Evolutionary conservation across 2,797 vertebrate species (phyloP), one percentile per base, ranked within the genome.

Genomic region (Channallabes apus): DNA sequence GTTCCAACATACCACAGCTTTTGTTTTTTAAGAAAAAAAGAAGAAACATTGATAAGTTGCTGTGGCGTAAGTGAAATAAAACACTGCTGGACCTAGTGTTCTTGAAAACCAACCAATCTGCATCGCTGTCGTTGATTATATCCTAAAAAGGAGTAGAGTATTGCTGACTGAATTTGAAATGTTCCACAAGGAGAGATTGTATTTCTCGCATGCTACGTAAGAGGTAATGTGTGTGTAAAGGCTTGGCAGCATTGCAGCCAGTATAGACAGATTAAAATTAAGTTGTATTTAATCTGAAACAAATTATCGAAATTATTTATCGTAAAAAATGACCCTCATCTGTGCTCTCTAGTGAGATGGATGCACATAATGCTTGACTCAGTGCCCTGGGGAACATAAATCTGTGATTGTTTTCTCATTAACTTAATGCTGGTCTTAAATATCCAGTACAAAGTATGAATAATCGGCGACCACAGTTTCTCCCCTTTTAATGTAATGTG

Each of bases 321-420:
- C n/a, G 1, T 54, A 20, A 80, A 80, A 75, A 64, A 51, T n/a
- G 32, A 56, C 64, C 59, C 61, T 72, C 72, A 24, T 62, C 61
- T 56, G 46, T 65, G 27, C 24, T 46, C 82, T 83, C 71, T 17
- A 54, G 38, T 77, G 41, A 67, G 82, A 67, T n/a, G 41, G 61
- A 54, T 65, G 72, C 24, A 56, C 62, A 68, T 54, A 68, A 81
- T 54, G 64, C 79, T 81, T 67, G 79, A 46, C 62, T 81, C 79
- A 51, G 35, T 54, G 79, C 79, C 79, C 62, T 18, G 3, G 41
- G 79, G 79, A 81, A 81, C 73, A 61, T 81, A 81, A 81, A 67
- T 81, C 79, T 54, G 62, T 81, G 64, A 81, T 81, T 81, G 79
- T 67, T 67, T 81, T 81, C 79, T 81, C 41, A 81, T 81, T 81